These are phyloP conservation scores for Athrips mouffetella DNA, from an alignment of 2,888 invertebrate genomes.

Conservation along the genomic window DNA sequence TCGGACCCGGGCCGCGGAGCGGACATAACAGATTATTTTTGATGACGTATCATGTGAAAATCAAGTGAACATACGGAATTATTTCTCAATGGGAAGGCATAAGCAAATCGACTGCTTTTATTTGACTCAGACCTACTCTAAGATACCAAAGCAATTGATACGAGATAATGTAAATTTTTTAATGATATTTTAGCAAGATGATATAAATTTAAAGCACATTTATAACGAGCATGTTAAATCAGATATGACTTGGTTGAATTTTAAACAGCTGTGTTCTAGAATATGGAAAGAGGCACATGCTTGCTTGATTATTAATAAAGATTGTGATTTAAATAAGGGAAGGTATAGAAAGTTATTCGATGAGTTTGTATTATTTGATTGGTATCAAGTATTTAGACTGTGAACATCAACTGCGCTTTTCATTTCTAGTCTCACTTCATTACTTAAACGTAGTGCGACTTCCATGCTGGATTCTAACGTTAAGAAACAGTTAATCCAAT, in stretches of 20 bases:
- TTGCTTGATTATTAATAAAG: slow-evolving; percentile 28
- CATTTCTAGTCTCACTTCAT: not conserved
- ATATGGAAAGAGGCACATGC: slow-evolving; percentile 19
- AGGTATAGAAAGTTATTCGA: slow-evolving; percentile 12
- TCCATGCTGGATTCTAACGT: not conserved
- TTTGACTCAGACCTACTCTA: slow-evolving; percentile 33
- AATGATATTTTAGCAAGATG: slow-evolving; percentile 33
- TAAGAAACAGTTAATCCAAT: slow-evolving; percentile 10
- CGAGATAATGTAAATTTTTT: slow-evolving; percentile 30
- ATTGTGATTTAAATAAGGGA: slow-evolving; percentile 16
- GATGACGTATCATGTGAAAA: slow-evolving; percentile 20
- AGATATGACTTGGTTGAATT: slow-evolving; percentile 28
- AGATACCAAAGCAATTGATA: slow-evolving; percentile 34
- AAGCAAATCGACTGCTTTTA: slow-evolving; percentile 20
- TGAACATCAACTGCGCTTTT: not conserved
- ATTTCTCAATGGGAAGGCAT: slow-evolving; percentile 20
- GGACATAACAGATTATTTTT: too few species aligned
- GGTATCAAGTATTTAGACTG: not conserved
- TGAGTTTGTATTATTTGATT: slow-evolving; percentile 1
- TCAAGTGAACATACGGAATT: slow-evolving; percentile 20
- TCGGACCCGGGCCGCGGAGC: too few species aligned
- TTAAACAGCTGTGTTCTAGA: slow-evolving; percentile 23
- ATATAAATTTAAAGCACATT: slow-evolving; percentile 32
- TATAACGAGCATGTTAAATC: slow-evolving; percentile 32
- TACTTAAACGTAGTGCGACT: not conserved